Base-by-base conservation (phyloP, 2,888 invertebrate genomes). In the Helicoverpa assulta region DNA sequence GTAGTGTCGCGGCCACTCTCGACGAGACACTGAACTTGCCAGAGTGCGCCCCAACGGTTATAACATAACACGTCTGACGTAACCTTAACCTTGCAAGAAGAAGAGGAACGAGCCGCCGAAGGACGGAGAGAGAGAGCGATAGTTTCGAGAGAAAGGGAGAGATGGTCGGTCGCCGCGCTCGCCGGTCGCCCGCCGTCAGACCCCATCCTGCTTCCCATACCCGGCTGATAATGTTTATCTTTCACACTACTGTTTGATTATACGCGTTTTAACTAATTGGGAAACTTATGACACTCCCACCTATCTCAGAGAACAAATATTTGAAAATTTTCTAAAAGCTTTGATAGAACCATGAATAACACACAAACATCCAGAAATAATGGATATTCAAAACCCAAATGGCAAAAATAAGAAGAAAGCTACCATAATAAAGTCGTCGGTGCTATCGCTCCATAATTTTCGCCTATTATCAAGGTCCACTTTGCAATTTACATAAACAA, bases 81-180 rank as follows among this genome's bases (percentile, higher is more conserved):
- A 95, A 95, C 95, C 95, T 95, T 95, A 95, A 95, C 95, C 95
- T 95, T 95, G 95, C 95, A 94, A 95, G 95, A 95, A 95, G 95
- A 94, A 95, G 95, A 94, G 95, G 95, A 95, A 94, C 93, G 90
- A 93, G 89, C 93, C 88, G 90, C 91, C 94, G 94, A 95, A 95
- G 95, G 95, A 95, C 95, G 94, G 95, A 95, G 92, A 93, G 94
- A 95, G 95, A 95, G 93, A 88, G 94, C 95, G 87, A 94, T 94
- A 95, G 90, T 89, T 88, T 86, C 81, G 93, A 92, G 93, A 93
- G 95, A 95, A 94, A 94, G 94, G 94, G 95, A 96, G 93, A 94
- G 94, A 94, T 91, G 87, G 88, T 68, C 78, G 70, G 76, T 70
- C 74, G 78, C 78, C 76, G 84, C 83, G 83, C 84, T 81, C 84